Evolutionary conservation across 2,797 vertebrate species (phyloP).

Genomic region (Ptychobarbus kaznakovi): DNA sequence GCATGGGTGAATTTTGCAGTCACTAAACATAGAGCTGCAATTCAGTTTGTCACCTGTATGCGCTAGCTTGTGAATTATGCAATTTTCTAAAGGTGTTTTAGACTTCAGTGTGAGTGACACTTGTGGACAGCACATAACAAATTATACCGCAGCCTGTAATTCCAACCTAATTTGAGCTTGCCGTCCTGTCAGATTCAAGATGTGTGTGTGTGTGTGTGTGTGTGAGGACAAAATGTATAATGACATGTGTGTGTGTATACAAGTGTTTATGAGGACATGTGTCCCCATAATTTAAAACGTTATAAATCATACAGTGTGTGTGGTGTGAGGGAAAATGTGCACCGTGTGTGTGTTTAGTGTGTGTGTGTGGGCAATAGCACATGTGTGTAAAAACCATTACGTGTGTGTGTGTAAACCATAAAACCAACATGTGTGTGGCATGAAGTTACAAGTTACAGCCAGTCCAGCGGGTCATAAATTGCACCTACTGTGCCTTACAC

Average conservation of each 20-base stretch:
- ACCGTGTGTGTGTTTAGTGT: too few relatives aligned
- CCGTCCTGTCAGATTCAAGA: conserved; percentile 67
- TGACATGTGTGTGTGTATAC: too few relatives aligned
- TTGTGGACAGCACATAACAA: conserved; percentile 69
- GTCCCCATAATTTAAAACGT: too few relatives aligned
- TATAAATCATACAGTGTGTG: too few relatives aligned
- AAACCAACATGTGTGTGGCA: background rate
- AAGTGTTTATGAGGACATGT: too few relatives aligned
- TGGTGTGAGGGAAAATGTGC: too few relatives aligned
- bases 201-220: conserved; percentile 1
- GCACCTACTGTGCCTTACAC: background rate
- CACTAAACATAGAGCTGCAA: background rate
- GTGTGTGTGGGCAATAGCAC: too few relatives aligned
- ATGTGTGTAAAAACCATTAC: too few relatives aligned
- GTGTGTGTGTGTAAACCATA: background rate
- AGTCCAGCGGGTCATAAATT: conserved; percentile 9
- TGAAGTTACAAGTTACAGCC: background rate
- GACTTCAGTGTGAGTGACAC: conserved; percentile 71
- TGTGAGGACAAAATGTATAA: too few relatives aligned
- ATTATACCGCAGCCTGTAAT: conserved; percentile 70
- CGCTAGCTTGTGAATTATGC: conserved; percentile 55
- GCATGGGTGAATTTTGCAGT: background rate
- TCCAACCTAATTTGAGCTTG: conserved; percentile 75
- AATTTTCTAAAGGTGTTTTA: conserved; percentile 75
- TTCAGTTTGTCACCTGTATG: background rate